Base-by-base conservation (phyloP, 2,888 invertebrate species). In the Noctuana brunneofusca region DNA sequence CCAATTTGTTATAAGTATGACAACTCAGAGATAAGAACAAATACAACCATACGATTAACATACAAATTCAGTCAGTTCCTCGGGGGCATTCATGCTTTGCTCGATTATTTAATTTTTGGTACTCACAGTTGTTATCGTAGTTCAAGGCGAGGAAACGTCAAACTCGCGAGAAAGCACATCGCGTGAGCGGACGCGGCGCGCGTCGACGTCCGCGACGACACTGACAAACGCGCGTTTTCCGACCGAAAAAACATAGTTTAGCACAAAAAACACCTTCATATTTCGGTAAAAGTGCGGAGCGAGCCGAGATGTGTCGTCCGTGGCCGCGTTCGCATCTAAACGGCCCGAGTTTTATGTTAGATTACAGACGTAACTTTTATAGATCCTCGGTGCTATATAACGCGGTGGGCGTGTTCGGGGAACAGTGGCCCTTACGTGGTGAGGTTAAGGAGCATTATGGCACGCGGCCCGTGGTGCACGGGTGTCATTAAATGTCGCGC, bases 361-460 rank as follows among this genome's bases (percentile, higher is more conserved):
- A 91, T 91, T 91, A 91, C 91, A 91, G 90, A 91, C 91, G 90
- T 91, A 90, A 91, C 90, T 91, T 91, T 91, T 91, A 91, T 91
- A 91, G 91, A 91, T 91, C 91, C 90, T 91, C 90, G 89, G 90
- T 90, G 90, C 91, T 91, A 91, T 91, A 91, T 91, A 91, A 90
- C 91, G 89, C 86, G 89, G 88, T 86, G 87, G 87, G 83, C 80
- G 83, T 76, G 79, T 81, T 77, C 82, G 82, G 76, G 80, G 84
- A 80, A 89, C 79, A 81, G 74, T 87, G 77, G 81, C 79, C 86
- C 79, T 84, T 90, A 78, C 72, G 75, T 71, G 70, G 71, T 76
- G 68, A 75, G 68, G 68, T 73, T 83, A 90, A 80, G 83, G 86
- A 78, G 75, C 71, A 85, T 78, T 81, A 80, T 87, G 74, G 87